Evolutionary conservation across 1,140 invertebrate genomes (phyloP).

Genomic region (Drosophila navojoa): DNA sequence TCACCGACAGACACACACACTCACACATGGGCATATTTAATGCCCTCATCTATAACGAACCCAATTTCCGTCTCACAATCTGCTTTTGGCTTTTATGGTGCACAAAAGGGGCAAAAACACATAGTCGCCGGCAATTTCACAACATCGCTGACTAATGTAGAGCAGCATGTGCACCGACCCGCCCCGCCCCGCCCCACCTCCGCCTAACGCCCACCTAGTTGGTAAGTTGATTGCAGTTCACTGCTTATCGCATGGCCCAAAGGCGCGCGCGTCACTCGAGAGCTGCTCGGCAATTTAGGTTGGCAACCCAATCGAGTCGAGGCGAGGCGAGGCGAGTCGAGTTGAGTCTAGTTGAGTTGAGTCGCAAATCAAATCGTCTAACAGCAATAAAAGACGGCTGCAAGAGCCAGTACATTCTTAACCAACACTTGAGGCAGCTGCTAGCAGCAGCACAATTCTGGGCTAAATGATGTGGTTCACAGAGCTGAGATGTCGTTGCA

Average conservation of each 20-base stretch:
- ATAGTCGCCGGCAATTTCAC: slow-evolving; percentile 48
- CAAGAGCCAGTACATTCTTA: slow-evolving; percentile 48
- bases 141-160: slow-evolving; percentile 48
- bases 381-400: slow-evolving; percentile 1
- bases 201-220: background rate
- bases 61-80: slow-evolving; percentile 28
- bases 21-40: slow-evolving; percentile 17
- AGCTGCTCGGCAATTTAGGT: slow-evolving; percentile 32
- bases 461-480: slow-evolving; percentile 15
- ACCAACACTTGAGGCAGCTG: slow-evolving; percentile 60
- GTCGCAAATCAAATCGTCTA: slow-evolving; percentile 31
- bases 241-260: slow-evolving; percentile 53
- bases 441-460: slow-evolving; percentile 9
- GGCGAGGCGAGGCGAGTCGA: background rate
- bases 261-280: slow-evolving; percentile 29
- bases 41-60: slow-evolving; percentile 39
- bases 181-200: background rate
- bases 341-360: slow-evolving; percentile 1
- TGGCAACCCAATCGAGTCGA: slow-evolving; percentile 8
- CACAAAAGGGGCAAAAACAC: slow-evolving; percentile 14
- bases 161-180: background rate
- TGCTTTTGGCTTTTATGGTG: slow-evolving; percentile 5
- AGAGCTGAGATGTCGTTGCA: slow-evolving; percentile 23
- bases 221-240: slow-evolving; percentile 15
- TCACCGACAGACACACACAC: background rate